A percentile compares a stretch with the other conserved stretches of the same genome.
phyloP scores from a whole-genome alignment of 2,797 vertebrate species.

The Ptychadena robeensis region DNA sequence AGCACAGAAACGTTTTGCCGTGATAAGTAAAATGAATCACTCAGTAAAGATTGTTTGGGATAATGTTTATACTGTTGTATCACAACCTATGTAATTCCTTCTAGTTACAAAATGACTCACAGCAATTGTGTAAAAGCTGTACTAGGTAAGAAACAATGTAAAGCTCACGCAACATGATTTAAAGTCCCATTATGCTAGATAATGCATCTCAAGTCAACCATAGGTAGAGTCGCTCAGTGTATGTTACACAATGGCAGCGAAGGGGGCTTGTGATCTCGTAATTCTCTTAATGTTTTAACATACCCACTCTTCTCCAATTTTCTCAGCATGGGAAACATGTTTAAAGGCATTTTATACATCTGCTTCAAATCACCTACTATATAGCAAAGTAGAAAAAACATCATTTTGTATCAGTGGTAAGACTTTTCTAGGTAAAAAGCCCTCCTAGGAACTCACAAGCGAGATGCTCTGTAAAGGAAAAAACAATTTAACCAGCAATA shows the following conservation, averaged over 20 bases:
- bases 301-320: conserved; percentile 59
- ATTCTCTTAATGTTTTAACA: conserved; percentile 40
- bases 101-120: conserved; percentile 56
- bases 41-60: conserved; percentile 24
- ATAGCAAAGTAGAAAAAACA: conserved; percentile 43
- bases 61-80: conserved; percentile 31
- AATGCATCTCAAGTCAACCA: conserved; percentile 50
- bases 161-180: conserved; percentile 46
- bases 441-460: conserved; percentile 15
- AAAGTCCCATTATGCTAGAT: conserved; percentile 50
- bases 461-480: conserved; percentile 3
- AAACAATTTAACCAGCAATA: conserved; percentile 23
- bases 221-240: conserved; percentile 12
- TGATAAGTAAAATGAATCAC: conserved; percentile 49
- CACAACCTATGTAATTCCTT: conserved; percentile 37
- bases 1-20: conserved; percentile 14
- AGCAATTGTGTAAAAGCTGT: conserved; percentile 52
- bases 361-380: conserved; percentile 46
- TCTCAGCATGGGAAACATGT: conserved; percentile 56
- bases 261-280: conserved; percentile 46
- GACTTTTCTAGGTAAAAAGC: conserved; percentile 32
- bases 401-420: conserved; percentile 39
- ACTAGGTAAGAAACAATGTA: conserved; percentile 51
- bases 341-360: conserved; percentile 55
- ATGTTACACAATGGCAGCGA: conserved; percentile 41